Conservation (phyloP, 1,140 invertebrate species). For the Drosophila ercepeae region DNA sequence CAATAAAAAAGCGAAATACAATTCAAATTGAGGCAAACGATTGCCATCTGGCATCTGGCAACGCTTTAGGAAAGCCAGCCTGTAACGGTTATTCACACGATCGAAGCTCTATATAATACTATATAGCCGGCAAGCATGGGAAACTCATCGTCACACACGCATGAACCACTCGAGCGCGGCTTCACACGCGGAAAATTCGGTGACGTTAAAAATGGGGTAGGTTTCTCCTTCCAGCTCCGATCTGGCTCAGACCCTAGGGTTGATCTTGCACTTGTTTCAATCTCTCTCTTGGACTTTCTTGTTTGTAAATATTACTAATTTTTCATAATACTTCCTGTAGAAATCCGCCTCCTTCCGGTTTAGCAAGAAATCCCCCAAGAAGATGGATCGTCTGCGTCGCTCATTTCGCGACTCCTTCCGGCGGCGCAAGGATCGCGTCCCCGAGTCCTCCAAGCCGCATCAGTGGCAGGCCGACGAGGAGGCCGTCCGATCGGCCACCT, state of each 20-base stretch:
- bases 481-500: slow-evolving; percentile 96
- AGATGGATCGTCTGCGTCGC: slow-evolving; percentile 95
- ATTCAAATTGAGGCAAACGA: slow-evolving; percentile 7
- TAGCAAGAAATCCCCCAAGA: slow-evolving; percentile 88
- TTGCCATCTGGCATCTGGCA: slow-evolving; percentile 56
- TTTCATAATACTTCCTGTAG: slow-evolving; percentile 63
- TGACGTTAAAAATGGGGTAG: slow-evolving; percentile 84
- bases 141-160: slow-evolving; percentile 84
- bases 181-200: slow-evolving; percentile 84
- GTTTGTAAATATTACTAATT: neutral
- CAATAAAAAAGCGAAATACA: slow-evolving; percentile 63
- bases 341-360: slow-evolving; percentile 86
- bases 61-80: slow-evolving; percentile 33
- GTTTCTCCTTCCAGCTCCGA: slow-evolving; percentile 37
- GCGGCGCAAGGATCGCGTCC: slow-evolving; percentile 90
- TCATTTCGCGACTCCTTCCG: slow-evolving; percentile 97
- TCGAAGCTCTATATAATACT: slow-evolving; percentile 9
- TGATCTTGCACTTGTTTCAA: slow-evolving; percentile 70
- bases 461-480: slow-evolving; percentile 99
- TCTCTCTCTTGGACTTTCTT: slow-evolving; percentile 8
- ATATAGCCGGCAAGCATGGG: slow-evolving; percentile 62
- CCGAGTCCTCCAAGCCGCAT: slow-evolving; percentile 97
- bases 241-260: slow-evolving; percentile 17
- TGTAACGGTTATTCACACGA: slow-evolving; percentile 66
- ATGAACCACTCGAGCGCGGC: slow-evolving; percentile 83